Evolutionary conservation across 2,797 vertebrate species (phyloP).

Genomic region (Muscicapa comitata): DNA sequence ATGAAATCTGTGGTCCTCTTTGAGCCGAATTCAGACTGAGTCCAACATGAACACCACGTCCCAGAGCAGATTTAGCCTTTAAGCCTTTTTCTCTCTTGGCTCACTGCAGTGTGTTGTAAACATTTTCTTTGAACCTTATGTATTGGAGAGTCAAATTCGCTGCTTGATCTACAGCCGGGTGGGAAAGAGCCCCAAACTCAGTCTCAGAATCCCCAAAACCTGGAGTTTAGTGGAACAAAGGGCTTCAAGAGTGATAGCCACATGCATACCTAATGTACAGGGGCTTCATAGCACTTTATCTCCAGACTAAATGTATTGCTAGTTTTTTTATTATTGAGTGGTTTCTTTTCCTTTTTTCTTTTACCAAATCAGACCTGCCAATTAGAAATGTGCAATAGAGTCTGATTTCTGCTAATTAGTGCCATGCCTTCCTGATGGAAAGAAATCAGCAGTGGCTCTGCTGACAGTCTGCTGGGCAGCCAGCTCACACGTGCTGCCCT

Average conservation of each 20-base stretch:
- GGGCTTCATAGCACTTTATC: not conserved
- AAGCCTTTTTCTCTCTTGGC: not conserved
- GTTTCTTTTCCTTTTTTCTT: not conserved
- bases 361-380: not conserved
- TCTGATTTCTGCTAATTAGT: not conserved
- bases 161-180: not conserved
- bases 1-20: not conserved
- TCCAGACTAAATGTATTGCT: rapidly evolving
- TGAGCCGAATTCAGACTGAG: not conserved
- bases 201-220: not conserved
- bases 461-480: not conserved
- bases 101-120: not conserved
- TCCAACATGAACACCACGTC: rapidly evolving
- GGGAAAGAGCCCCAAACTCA: not conserved
- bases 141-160: rapidly evolving
- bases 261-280: rapidly evolving
- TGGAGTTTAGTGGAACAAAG: not conserved
- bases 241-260: not conserved
- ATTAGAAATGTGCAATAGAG: not conserved
- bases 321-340: not conserved
- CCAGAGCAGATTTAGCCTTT: not conserved
- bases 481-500: not conserved
- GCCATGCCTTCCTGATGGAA: not conserved
- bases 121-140: not conserved
- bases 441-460: not conserved